Evolutionary conservation across 2,797 vertebrate genomes (phyloP), one percentile per base, ranked within the genome.

Genomic region (Diceros bicornis): DNA sequence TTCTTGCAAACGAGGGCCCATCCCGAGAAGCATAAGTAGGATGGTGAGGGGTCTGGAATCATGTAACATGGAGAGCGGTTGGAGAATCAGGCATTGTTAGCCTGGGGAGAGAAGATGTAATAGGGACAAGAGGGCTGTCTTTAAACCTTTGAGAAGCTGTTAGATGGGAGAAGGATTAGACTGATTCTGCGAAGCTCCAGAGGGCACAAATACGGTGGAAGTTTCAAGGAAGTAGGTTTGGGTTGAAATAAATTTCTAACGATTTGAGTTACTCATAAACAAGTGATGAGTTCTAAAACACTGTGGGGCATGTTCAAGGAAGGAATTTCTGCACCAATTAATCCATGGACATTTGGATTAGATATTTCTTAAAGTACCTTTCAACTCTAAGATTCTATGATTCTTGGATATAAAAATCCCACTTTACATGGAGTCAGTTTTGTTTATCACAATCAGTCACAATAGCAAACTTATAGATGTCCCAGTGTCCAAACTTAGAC

Each of bases 101-200:
- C 92, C 94, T 18, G 64, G 34, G 96, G 96, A 74, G 86, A 91
- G 62, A 91, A 94, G 62, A 78, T 55, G 71, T 64, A 78, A 89
- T 85, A 62, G 50, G 20, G 75, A 89, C 74, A 92, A 87, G 93
- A 89, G 21, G 68, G 52, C 82, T 96, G 91, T 87, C 92, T 95
- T 93, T 84, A 92, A 83, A 84, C 72, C 25, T 87, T 79, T 93
- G 89, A 93, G 95, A 97, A 97, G 89, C 94, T 97, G 96, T 97
- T 96, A 97, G 47, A 9, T 77, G 83, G 93, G 79, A 64, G 85
- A 68, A 69, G 92, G 95, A 89, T 96, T 96, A 97, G 59, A 29
- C 18, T n/a, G 89, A 83, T 59, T 64, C 57, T 41, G 23, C 62
- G 74, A 85, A 94, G 57, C 57, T 93, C 92, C 92, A 89, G 93